phyloP scores from a whole-genome alignment of 2,113 vertebrate genomes.

The Cynoglossus semilaevis region DNA sequence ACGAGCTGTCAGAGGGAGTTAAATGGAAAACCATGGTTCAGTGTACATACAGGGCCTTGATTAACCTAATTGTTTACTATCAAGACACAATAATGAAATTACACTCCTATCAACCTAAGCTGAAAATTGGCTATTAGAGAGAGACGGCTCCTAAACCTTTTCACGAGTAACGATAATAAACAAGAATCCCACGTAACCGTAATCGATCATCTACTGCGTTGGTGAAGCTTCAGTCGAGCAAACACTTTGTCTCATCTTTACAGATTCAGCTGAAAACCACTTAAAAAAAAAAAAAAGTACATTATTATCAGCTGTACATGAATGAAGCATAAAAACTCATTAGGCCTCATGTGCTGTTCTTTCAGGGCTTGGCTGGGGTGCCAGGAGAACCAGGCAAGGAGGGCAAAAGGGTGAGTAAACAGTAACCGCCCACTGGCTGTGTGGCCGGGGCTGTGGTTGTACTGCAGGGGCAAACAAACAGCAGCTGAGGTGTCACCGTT shows the following conservation, averaged over 20 bases:
- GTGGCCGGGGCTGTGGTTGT: conserved; percentile 35
- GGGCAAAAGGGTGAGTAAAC: conserved; percentile 96
- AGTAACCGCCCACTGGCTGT: conserved; percentile 59
- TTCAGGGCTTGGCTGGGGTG: conserved; percentile 77
- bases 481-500: conserved; percentile 69
- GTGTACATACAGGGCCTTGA: conserved; percentile 36
- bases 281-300: conserved; percentile 19
- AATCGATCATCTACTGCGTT: conserved; percentile 10
- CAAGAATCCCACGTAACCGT: conserved; percentile 6
- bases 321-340: conserved; percentile 19
- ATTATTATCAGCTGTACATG: background rate
- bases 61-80: conserved; percentile 56
- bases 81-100: conserved; percentile 51
- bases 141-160: conserved; percentile 36
- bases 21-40: conserved; percentile 32
- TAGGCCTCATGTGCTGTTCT: conserved; percentile 40
- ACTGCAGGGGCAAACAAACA: conserved; percentile 59
- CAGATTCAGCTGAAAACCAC: conserved; percentile 29
- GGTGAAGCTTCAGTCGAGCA: conserved; percentile 25
- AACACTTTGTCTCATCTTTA: conserved; percentile 16
- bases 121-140: conserved; percentile 55
- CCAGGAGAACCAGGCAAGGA: conserved; percentile 89
- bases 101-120: conserved; percentile 45
- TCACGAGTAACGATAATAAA: conserved; percentile 14
- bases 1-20: conserved; percentile 28